Evolutionary conservation across 2,797 vertebrate genomes (phyloP).

Genomic region (Brachymystax lenok): DNA sequence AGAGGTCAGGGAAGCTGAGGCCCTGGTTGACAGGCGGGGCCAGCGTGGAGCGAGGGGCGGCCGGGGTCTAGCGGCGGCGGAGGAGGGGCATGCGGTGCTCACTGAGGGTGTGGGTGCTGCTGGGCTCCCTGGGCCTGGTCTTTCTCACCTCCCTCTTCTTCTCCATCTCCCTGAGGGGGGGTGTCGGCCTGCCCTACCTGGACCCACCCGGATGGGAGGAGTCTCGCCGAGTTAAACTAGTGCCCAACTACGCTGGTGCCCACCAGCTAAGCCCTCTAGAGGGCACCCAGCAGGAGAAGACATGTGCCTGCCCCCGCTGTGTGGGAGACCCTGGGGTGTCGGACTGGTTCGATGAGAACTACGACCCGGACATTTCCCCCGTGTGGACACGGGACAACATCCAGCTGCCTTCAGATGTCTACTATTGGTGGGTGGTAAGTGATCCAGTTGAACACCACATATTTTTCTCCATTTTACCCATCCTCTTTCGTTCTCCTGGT

Average conservation of each 20-base stretch:
- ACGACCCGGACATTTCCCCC: conserved; percentile 84
- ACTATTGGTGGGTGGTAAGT: conserved; percentile 99
- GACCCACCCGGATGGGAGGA: conserved; percentile 83
- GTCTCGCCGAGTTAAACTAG: conserved; percentile 86
- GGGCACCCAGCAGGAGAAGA: conserved; percentile 69
- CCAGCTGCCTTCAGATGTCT: conserved; percentile 88
- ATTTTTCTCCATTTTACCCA: too few species aligned
- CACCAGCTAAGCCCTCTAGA: conserved; percentile 60
- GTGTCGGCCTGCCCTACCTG: conserved; percentile 81
- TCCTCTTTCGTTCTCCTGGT: too few species aligned
- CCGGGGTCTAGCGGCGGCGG: conserved; percentile 28
- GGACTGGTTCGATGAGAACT: conserved; percentile 92
- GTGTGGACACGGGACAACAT: conserved; percentile 95
- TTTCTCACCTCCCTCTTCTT: conserved; percentile 95
- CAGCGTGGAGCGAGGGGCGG: conserved; percentile 16
- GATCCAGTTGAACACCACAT: neutral
- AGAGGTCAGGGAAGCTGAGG: conserved; percentile 58
- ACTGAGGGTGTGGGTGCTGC: conserved; percentile 88
- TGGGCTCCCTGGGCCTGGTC: conserved; percentile 84
- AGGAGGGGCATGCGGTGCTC: conserved; percentile 83
- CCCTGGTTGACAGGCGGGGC: conserved; percentile 61
- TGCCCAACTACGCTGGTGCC: conserved; percentile 84
- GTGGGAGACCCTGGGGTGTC: conserved; percentile 80
- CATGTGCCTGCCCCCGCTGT: conserved; percentile 86
- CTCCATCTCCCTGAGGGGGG: conserved; percentile 90